Evolutionary conservation across 2,888 invertebrate genomes (phyloP).

Genomic region (Campopleginae sp.): DNA sequence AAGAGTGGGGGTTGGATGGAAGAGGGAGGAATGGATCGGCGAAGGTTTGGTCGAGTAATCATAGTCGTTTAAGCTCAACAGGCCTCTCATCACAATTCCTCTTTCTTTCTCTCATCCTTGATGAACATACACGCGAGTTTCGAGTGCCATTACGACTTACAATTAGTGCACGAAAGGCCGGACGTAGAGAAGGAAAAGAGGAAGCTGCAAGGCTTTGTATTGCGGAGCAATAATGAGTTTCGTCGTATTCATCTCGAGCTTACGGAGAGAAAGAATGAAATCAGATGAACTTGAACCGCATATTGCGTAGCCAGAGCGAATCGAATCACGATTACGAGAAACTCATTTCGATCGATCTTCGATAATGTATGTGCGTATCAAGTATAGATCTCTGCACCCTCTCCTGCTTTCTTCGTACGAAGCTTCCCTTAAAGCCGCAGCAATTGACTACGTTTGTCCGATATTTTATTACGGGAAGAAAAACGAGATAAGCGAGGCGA

Average conservation of each 20-base stretch:
- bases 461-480: constrained; percentile 81
- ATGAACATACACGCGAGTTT: constrained; percentile 64
- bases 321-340: constrained; percentile 65
- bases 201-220: constrained; percentile 6
- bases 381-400: background rate
- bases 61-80: constrained; percentile 51
- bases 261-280: constrained; percentile 31
- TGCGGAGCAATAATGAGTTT: constrained; percentile 23
- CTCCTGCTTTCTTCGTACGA: background rate
- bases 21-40: constrained; percentile 5
- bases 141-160: constrained; percentile 80
- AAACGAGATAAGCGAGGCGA: constrained; percentile 77
- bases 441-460: constrained; percentile 80
- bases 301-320: constrained; percentile 50
- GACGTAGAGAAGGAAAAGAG: constrained; percentile 27
- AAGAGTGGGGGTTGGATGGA: background rate
- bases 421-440: constrained; percentile 65
- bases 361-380: constrained; percentile 32
- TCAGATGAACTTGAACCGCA: constrained; percentile 37
- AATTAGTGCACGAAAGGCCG: constrained; percentile 75
- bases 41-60: constrained; percentile 49
- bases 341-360: constrained; percentile 73
- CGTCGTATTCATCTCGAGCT: constrained; percentile 43
- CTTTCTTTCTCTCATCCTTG: constrained; percentile 26
- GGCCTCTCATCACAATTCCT: constrained; percentile 25